Evolutionary conservation across 2,113 vertebrate genomes (phyloP), one percentile per base, ranked within the genome.

Genomic region (Myiozetetes cayanensis): DNA sequence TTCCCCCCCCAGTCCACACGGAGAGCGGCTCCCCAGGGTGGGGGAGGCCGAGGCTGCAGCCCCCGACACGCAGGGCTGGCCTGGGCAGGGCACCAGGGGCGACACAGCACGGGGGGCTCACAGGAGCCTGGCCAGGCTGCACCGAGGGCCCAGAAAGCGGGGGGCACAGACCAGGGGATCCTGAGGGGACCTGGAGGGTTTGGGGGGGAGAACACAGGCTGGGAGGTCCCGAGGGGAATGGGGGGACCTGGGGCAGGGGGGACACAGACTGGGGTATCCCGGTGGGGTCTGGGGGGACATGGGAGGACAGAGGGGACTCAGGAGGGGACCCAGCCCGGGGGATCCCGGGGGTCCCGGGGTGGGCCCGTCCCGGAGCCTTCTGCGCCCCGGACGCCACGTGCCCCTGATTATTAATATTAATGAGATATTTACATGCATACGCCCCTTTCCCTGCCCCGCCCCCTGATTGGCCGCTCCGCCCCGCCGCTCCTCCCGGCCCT

Each of bases 401-500:
- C n/a, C 43, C 59, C 78, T 28, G 3, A 52, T 33, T 3, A 58
- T 81, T 33, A 68, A 68, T 81, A 81, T 81, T 39, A 58, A 81
- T 13, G 2, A 56, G 0, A 0, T 1, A 2, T 0, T 4, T 1
- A 3, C 4, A 0, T 0, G 1, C 0, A 31, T 61, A 8, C 61
- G 31, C 61, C 59, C 39, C 31, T 0, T 30, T 23, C 3, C 19
- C 39, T 6, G 6, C 24, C 37, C 37, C 37, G 14, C 37, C 4
- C 24, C 6, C 11, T 65, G 61, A 78, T 65, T 78, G 39, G 39
- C 39, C 39, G 39, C 39, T 39, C 39, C 39, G 39, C 39, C 39
- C 39, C 39, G 39, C 39, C 39, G 39, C 39, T 39, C 39, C 39
- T 39, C 39, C 39, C 39, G 39, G 39, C 39, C 39, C 39, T 10